Conservation (phyloP, 1,140 invertebrate genomes). For the Spodoptera litura region DNA sequence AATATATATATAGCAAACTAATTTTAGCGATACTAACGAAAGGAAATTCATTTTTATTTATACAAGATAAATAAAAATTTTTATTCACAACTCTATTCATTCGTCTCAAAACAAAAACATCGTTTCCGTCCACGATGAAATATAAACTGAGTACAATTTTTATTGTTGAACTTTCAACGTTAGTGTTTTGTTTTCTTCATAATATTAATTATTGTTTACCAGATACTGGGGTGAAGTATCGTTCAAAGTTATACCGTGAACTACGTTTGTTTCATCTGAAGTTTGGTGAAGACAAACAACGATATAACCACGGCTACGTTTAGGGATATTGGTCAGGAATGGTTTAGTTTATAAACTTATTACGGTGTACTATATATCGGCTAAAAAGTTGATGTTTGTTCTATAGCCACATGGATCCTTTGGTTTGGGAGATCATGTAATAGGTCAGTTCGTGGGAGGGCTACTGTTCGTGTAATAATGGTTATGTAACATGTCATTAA, state of each 20-base stretch:
- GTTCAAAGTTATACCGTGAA: conserved; percentile 9
- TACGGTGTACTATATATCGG: conserved; percentile 4
- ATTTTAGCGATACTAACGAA: too few species aligned
- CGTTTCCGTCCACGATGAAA: not conserved
- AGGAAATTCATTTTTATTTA: too few species aligned
- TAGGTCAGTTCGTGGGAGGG: too few species aligned
- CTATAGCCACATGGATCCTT: not conserved
- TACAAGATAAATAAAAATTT: too few species aligned
- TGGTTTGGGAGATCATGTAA: not conserved
- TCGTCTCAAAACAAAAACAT: not conserved
- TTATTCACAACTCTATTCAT: too few species aligned
- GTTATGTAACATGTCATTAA: too few species aligned
- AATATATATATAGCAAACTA: too few species aligned
- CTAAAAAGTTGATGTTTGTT: not conserved
- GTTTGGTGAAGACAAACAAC: conserved; percentile 17
- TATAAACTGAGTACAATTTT: conserved; percentile 13
- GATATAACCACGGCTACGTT: not conserved
- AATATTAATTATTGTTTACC: conserved; percentile 31
- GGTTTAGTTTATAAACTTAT: not conserved
- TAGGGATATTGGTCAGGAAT: conserved; percentile 10
- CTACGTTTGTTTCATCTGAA: conserved; percentile 10
- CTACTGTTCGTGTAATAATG: not conserved
- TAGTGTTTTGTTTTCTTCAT: conserved; percentile 19
- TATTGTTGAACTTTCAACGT: not conserved
- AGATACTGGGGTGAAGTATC: conserved; percentile 22